Base-by-base conservation (phyloP, 2,888 invertebrate genomes). In the Thyatira batis region DNA sequence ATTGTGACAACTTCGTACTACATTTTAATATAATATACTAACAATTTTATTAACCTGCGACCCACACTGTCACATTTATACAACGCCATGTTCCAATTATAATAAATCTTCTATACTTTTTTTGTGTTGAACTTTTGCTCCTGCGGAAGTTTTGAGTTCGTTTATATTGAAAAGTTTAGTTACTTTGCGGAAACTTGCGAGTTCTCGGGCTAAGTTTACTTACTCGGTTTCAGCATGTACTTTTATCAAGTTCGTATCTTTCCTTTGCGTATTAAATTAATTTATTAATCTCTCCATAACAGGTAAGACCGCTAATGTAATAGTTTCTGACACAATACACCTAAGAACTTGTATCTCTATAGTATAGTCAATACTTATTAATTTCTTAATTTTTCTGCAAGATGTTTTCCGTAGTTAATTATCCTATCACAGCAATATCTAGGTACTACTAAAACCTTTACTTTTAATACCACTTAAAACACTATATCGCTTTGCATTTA, bases 201-300 rank as follows among this genome's bases (percentile, higher is more conserved):
- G 43, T 48, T 43, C 27, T 48, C 51, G 52, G 49, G 49, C 44
- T 21, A 54, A 51, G 57, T 61, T 62, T 62, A 60, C 57, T 57
- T 58, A 53, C 57, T 53, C 49, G 45, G n/a, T 48, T 61, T 58
- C 51, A 55, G 58, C 58, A 56, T 56, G 54, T 53, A 53, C 49
- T 53, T 59, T 55, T 55, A 57, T 52, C 21, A 60, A 58, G 60
- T 55, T 58, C 60, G 59, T 61, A 65, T 57, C 54, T 60, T 50
- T 43, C 51, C 54, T 52, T 53, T 55, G 54, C 52, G 60, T 60
- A 62, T 57, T 62, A 51, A 66, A 64, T 57, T 39, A 13, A 39
- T 39, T 59, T 61, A 58, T 65, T 67, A 64, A 65, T 64, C 64
- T 64, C 53, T 52, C 52, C 56, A 53, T 55, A 60, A 59, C 11